Evolutionary conservation across 2,888 invertebrate genomes (phyloP).

Genomic region (Oxystoma pomonae): DNA sequence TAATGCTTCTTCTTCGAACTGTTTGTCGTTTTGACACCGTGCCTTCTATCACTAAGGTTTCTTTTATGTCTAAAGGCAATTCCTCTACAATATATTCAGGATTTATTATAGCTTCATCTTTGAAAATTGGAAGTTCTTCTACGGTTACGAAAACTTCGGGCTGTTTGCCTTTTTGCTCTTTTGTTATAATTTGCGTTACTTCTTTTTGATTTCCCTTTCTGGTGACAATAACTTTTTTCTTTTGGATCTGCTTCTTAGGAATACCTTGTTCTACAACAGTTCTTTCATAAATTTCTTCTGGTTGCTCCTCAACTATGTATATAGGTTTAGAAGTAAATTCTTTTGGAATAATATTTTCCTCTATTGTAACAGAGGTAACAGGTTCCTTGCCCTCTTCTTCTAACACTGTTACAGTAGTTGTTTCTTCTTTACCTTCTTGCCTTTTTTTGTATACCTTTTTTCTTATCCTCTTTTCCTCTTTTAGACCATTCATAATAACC

Average conservation of each 20-base stretch:
- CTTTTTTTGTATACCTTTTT: constrained; percentile 35
- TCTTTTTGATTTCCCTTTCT: constrained; percentile 30
- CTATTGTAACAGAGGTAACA: constrained; percentile 36
- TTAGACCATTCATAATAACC: constrained; percentile 39
- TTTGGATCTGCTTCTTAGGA: constrained; percentile 36
- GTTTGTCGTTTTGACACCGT: constrained; percentile 38
- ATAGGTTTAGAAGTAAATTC: constrained; percentile 40
- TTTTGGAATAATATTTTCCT: constrained; percentile 29
- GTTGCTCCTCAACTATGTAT: constrained; percentile 37
- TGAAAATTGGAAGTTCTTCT: not conserved
- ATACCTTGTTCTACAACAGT: constrained; percentile 35
- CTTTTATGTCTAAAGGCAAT: constrained; percentile 28
- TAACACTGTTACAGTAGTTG: constrained; percentile 41
- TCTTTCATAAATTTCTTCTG: constrained; percentile 33
- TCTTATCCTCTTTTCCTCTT: constrained; percentile 28
- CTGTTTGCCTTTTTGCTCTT: constrained; percentile 32
- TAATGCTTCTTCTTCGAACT: constrained; percentile 47
- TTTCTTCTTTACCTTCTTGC: constrained; percentile 40
- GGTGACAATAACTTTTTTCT: constrained; percentile 30
- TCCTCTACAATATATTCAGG: constrained; percentile 35
- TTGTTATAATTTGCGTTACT: constrained; percentile 45
- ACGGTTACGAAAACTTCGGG: constrained; percentile 27
- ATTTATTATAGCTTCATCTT: constrained; percentile 35
- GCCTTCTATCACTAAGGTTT: constrained; percentile 28
- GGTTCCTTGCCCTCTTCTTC: constrained; percentile 35